Percentiles rank a stretch among this genome's conserved stretches.
Conservation (phyloP, 1,140 invertebrate species). For the Parasteatoda tepidariorum region DNA sequence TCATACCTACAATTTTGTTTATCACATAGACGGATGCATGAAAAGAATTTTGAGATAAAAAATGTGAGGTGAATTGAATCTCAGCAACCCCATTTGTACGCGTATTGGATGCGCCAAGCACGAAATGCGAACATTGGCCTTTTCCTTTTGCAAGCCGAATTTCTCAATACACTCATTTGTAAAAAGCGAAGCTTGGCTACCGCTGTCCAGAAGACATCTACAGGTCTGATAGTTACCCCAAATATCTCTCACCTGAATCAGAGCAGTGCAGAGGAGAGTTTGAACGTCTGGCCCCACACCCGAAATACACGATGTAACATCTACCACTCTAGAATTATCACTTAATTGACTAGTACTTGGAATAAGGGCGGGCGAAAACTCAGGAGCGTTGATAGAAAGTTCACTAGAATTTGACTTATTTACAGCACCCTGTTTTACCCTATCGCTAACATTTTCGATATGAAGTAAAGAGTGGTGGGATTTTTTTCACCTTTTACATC, state of each 20-base stretch:
- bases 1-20: neutral
- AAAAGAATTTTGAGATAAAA: neutral
- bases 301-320: neutral
- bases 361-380: neutral
- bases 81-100: conserved; percentile 4
- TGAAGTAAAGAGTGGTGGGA: neutral
- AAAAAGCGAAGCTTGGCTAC: conserved; percentile 1
- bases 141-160: neutral
- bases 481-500: neutral
- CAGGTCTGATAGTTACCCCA: neutral
- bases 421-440: neutral
- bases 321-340: neutral
- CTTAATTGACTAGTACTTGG: neutral
- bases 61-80: conserved; percentile 7
- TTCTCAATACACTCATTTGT: neutral
- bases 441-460: neutral
- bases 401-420: neutral
- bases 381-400: neutral
- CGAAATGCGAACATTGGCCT: neutral
- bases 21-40: neutral
- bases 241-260: conserved; percentile 1
- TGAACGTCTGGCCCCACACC: neutral
- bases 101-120: conserved; percentile 1
- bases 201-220: neutral
- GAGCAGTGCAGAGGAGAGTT: neutral